A percentile compares a stretch with the other conserved stretches of the same genome.
Conservation (phyloP, 2,113 vertebrate genomes). For the Lathamus discolor region DNA sequence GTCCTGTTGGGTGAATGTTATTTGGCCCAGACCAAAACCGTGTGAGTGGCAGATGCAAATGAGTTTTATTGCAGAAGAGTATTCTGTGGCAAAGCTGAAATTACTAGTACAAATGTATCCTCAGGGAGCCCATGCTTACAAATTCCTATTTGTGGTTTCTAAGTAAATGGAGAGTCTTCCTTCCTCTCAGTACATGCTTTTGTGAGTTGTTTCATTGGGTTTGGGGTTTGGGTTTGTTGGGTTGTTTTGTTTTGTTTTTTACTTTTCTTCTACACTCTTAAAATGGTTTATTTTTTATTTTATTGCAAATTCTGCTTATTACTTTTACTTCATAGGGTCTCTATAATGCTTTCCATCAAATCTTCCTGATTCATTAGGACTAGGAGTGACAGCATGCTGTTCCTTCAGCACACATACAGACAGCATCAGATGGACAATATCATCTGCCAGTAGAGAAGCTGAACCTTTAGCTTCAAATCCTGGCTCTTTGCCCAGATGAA, state of each 20-base stretch:
- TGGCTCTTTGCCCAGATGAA: slow-evolving; percentile 33
- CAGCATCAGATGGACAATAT: slow-evolving; percentile 30
- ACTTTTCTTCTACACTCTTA: not conserved
- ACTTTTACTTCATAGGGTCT: not conserved
- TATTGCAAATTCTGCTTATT: not conserved
- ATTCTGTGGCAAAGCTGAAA: not conserved
- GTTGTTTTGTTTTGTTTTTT: not conserved
- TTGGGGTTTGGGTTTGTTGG: not conserved
- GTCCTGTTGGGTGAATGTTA: not conserved
- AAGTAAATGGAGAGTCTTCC: not conserved
- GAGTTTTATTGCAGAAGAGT: not conserved
- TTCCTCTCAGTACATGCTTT: not conserved
- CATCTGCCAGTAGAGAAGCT: slow-evolving; percentile 23
- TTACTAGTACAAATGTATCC: not conserved
- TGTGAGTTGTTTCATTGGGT: not conserved
- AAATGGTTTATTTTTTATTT: not conserved
- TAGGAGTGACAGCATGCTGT: slow-evolving; percentile 2
- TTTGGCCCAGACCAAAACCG: not conserved
- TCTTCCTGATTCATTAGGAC: not conserved
- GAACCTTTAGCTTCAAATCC: slow-evolving; percentile 26
- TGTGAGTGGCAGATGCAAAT: not conserved
- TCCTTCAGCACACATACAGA: not conserved
- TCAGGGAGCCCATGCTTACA: not conserved
- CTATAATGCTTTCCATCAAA: slow-evolving; percentile 7
- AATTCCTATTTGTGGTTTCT: not conserved